Conservation (phyloP, 2,797 vertebrate species). For the Oreortyx pictus region DNA sequence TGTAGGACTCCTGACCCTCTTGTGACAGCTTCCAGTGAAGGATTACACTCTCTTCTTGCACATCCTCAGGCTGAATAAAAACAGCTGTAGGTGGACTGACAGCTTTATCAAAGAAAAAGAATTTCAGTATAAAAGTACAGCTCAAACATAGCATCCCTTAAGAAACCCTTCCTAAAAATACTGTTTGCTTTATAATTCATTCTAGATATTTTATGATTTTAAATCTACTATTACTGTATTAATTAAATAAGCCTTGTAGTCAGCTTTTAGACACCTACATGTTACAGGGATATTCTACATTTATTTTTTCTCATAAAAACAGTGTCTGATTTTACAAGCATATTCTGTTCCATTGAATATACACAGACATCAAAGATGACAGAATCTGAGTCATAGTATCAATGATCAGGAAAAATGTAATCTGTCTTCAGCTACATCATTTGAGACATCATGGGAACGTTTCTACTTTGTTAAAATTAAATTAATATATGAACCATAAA, state of each 20-base stretch:
- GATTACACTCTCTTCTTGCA: conserved; percentile 77
- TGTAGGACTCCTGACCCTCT: conserved; percentile 76
- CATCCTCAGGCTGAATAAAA: conserved; percentile 64
- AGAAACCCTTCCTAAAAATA: not conserved
- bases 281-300: not conserved
- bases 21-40: conserved; percentile 81
- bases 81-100: conserved; percentile 81
- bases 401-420: not conserved
- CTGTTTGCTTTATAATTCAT: not conserved
- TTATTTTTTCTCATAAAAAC: not conserved
- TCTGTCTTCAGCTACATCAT: not conserved
- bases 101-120: conserved; percentile 70
- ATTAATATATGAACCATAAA: not conserved
- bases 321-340: not conserved
- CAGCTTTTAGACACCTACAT: not conserved
- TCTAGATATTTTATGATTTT: not conserved
- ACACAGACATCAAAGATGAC: not conserved
- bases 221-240: not conserved
- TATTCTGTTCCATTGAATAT: not conserved
- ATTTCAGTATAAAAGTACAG: not conserved
- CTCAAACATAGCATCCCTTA: not conserved
- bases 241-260: not conserved
- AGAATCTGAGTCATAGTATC: not conserved
- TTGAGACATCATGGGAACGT: not conserved
- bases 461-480: not conserved